Conservation (phyloP, 2,888 invertebrate species). For the Melipona beecheii region DNA sequence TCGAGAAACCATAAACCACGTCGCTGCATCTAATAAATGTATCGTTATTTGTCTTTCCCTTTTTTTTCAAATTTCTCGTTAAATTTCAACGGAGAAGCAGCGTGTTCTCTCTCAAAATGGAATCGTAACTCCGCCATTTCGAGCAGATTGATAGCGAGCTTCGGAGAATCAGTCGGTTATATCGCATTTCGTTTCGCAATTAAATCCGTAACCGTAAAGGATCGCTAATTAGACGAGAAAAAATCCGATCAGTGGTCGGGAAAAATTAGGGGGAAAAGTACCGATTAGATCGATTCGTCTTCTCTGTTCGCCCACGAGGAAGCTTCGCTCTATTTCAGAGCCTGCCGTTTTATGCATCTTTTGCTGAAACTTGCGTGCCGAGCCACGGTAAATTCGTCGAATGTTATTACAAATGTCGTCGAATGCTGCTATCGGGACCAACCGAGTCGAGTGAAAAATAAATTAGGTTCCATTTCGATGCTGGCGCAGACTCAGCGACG, state of each 20-base stretch:
- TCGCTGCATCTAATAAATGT: not conserved
- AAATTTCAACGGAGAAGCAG: not conserved
- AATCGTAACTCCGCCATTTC: not conserved
- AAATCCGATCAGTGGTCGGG: not conserved
- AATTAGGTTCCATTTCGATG: not conserved
- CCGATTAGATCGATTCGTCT: not conserved
- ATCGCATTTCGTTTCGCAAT: constrained; percentile 18
- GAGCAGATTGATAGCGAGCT: constrained; percentile 39
- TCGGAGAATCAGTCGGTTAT: constrained; percentile 1
- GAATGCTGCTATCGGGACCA: too few species aligned
- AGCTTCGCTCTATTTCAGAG: not conserved
- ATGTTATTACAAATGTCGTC: not conserved
- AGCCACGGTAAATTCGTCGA: not conserved
- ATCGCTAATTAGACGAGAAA: constrained; percentile 11
- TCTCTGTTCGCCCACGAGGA: not conserved
- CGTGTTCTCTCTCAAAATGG: not conserved
- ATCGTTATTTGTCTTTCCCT: not conserved
- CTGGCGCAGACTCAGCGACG: not conserved
- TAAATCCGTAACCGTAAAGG: constrained; percentile 18
- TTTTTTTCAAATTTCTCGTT: not conserved
- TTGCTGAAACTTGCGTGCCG: not conserved
- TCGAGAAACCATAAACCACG: constrained; percentile 6
- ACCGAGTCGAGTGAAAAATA: not conserved
- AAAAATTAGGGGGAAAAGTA: not conserved
- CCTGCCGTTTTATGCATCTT: too few species aligned